Percentiles rank a stretch among this genome's conserved stretches.
These are phyloP conservation scores for Engraulis encrasicolus DNA, from an alignment of 2,113 vertebrate species.

Conservation along the genomic window DNA sequence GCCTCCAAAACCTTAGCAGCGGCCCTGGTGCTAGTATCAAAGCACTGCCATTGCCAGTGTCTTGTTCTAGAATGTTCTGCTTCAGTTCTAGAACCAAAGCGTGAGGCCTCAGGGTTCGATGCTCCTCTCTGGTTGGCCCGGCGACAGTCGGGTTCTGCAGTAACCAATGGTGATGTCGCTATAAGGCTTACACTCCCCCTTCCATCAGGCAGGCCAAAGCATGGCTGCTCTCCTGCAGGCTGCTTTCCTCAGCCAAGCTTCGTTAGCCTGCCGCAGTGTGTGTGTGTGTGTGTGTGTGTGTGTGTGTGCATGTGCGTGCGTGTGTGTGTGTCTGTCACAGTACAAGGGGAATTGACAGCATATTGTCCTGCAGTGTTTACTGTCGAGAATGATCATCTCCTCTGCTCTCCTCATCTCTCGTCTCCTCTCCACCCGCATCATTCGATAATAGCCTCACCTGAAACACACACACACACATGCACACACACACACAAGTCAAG, in stretches of 20 bases:
- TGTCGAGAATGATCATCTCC: constrained; percentile 48
- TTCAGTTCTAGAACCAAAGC: neutral
- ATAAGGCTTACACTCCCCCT: neutral
- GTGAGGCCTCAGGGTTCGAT: neutral
- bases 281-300: no score
- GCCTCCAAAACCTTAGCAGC: no score
- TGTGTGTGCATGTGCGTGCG: no score
- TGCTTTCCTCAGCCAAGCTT: no score
- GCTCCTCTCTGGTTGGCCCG: neutral
- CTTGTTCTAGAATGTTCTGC: neutral
- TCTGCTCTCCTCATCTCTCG: no score
- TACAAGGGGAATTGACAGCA: constrained; percentile 53
- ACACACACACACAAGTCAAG: no score
- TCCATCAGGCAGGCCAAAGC: neutral
- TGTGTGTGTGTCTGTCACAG: constrained; percentile 52
- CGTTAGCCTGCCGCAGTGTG: no score
- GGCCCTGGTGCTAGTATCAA: no score
- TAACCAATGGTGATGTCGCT: neutral
- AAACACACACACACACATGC: no score
- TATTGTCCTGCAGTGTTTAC: constrained; percentile 44
- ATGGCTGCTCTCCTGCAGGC: neutral
- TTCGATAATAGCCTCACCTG: constrained; percentile 32
- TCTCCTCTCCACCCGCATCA: constrained; percentile 47
- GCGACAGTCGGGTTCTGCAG: neutral
- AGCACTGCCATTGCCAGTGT: neutral